Evolutionary conservation across 2,113 vertebrate species (phyloP), one percentile per base, ranked within the genome.

Genomic region (Smithornis capensis): DNA sequence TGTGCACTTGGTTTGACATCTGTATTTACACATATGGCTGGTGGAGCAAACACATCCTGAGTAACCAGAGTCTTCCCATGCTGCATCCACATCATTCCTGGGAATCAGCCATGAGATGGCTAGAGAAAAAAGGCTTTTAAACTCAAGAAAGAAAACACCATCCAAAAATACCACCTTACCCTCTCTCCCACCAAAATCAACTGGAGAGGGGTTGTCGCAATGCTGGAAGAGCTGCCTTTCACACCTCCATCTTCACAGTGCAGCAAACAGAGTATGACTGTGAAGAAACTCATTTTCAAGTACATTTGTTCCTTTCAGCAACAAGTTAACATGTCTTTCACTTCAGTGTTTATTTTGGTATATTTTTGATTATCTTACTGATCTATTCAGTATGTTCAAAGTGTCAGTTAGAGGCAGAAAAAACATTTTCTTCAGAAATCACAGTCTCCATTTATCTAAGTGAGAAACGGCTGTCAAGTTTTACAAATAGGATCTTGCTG

Each of bases 351-450:
- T 81, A 76, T 64, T 68, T 52, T 28, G 23, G 24, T 12, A 18
- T 69, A 83, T 71, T 85, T 94, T 84, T 19, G 79, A 65, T 68
- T 65, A 76, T 45, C 28, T 40, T 16, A 57, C 28, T 50, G 11
- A 76, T 57, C n/a, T 31, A 73, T 29, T 60, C 71, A 81, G 47
- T 5, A 49, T 19, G 7, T n/a, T 82, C 23, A 13, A 92, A 82
- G 25, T 3, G 1, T 47, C 74, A 89, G 31, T 55, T 40, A 92
- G 8, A 69, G n/a, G 33, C 37, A 91, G 15, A 65, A 76, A 85
- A 82, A 28, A 73, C 50, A 64, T 42, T 91, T 94, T 92, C 59
- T 64, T 85, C 38, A 80, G 62, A 90, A 92, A 27, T 16, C 21
- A 75, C 0, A 1, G 21, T 57, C 89, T 82, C 57, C 57, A 73